Evolutionary conservation across 2,113 vertebrate genomes (phyloP), one percentile per base, ranked within the genome.

Genomic region (Tupaia tana): DNA sequence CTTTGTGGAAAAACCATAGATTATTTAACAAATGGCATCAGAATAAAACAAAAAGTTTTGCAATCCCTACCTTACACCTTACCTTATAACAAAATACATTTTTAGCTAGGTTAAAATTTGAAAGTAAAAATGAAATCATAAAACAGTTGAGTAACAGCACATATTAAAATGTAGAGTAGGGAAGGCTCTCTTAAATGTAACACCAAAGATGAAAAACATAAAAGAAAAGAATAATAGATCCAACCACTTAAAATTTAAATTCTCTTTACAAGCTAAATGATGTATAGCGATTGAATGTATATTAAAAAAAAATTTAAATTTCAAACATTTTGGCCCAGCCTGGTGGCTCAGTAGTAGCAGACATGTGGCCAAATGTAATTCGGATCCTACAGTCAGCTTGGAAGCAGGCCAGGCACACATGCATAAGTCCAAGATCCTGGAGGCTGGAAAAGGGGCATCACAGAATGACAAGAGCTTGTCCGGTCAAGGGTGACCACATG

Each of bases 61-160:
- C 9, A 3, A 43, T 61, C 2, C 7, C 4, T 81, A 69, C 7
- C 2, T 92, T 90, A 82, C 2, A 92, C 11, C 4, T 78, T 87
- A 92, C 14, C 4, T 78, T 87, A 3, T 31, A 85, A 77, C 16
- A 91, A 95, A 87, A 69, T 86, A 75, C 15, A 69, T 75, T 54
- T 54, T 85, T 25, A 77, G 14, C 16, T 3, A 43, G 31, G 7
- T 88, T 79, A 63, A 70, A 69, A 52, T 89, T 83, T 91, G 7
- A 69, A 96, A 64, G n/a, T 80, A 69, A 86, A 90, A 77, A 80
- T 86, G 92, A 93, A 95, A 70, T 91, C 11, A 92, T 27, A 63
- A 84, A 86, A 54, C 13, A 64, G 27, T 96, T 58, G 71, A 93
- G n/a, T 27, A 59, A 56, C 11, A 1, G 6, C 0, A 56, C 9